A percentile compares a stretch with the other conserved stretches of the same genome.
Conservation (phyloP, 1,140 invertebrate genomes). For the Mercenaria mercenaria region DNA sequence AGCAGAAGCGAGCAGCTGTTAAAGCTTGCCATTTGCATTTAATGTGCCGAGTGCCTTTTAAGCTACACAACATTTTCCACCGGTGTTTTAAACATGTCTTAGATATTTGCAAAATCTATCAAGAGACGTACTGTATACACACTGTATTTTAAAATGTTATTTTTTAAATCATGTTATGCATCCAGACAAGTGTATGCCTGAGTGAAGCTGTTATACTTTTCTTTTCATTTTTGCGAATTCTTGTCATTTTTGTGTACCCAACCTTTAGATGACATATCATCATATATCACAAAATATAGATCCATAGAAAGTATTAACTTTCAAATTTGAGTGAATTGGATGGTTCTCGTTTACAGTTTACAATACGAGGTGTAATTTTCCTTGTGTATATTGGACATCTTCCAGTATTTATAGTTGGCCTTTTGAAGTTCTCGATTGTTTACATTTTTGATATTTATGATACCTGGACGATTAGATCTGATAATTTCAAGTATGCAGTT, state of each 20-base stretch:
- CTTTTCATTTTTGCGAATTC: neutral
- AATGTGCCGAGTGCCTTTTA: too few relatives aligned
- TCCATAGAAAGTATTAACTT: slow-evolving; percentile 33
- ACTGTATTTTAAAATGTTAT: too few relatives aligned
- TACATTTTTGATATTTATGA: neutral
- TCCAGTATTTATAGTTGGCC: neutral
- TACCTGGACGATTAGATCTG: neutral
- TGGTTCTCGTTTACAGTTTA: neutral
- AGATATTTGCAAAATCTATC: too few relatives aligned
- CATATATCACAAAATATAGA: slow-evolving; percentile 17
- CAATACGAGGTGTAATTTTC: neutral
- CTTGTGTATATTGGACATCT: neutral
- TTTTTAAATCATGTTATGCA: too few relatives aligned
- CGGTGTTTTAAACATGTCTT: too few relatives aligned
- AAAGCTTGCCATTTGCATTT: too few relatives aligned
- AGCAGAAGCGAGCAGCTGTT: too few relatives aligned
- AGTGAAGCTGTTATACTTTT: neutral
- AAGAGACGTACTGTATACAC: too few relatives aligned
- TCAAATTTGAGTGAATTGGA: neutral
- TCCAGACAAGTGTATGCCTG: neutral
- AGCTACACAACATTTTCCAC: too few relatives aligned
- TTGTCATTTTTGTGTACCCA: slow-evolving; percentile 7
- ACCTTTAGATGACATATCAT: slow-evolving; percentile 23
- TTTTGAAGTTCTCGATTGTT: neutral
- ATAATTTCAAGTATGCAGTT: slow-evolving; percentile 9